phyloP scores from a whole-genome alignment of 1,140 invertebrate species.

The Thaumetopoea pityocampa region DNA sequence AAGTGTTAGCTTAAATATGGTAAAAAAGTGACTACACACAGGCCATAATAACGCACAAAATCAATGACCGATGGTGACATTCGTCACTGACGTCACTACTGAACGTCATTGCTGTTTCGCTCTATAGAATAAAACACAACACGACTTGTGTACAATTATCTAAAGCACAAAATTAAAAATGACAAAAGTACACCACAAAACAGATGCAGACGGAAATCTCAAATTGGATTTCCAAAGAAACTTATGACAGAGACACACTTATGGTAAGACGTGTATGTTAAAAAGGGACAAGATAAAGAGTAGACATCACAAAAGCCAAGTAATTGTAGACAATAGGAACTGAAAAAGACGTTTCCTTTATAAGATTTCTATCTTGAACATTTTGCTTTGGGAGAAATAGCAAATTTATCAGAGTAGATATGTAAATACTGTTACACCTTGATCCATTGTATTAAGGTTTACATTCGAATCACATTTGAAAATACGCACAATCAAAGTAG shows the following conservation, averaged over 20 bases:
- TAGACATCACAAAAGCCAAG: slow-evolving; percentile 55
- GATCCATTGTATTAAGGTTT: not conserved
- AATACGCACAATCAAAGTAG: slow-evolving; percentile 20
- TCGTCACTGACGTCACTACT: no score
- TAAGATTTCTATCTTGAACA: slow-evolving; percentile 65
- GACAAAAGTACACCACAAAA: slow-evolving; percentile 28
- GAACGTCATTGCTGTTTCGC: no score
- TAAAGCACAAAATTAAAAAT: slow-evolving; percentile 10
- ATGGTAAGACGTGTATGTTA: slow-evolving; percentile 6
- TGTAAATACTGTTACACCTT: not conserved
- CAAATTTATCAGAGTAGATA: slow-evolving; percentile 19
- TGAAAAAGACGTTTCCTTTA: slow-evolving; percentile 70
- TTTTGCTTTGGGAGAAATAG: slow-evolving; percentile 52
- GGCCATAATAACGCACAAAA: no score
- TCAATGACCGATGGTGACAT: no score
- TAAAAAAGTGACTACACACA: no score
- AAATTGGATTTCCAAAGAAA: slow-evolving; percentile 41
- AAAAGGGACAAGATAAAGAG: slow-evolving; percentile 30
- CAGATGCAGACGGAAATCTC: slow-evolving; percentile 33
- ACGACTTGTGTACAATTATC: not conserved
- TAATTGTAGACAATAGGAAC: slow-evolving; percentile 69
- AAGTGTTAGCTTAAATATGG: no score
- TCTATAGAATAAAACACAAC: not conserved
- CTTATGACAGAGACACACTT: slow-evolving; percentile 23
- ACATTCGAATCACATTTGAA: not conserved